Percentiles rank a stretch among this genome's conserved stretches.
Evolutionary conservation across 2,888 invertebrate genomes (phyloP).

Genomic region (Pterobdella sp.): DNA sequence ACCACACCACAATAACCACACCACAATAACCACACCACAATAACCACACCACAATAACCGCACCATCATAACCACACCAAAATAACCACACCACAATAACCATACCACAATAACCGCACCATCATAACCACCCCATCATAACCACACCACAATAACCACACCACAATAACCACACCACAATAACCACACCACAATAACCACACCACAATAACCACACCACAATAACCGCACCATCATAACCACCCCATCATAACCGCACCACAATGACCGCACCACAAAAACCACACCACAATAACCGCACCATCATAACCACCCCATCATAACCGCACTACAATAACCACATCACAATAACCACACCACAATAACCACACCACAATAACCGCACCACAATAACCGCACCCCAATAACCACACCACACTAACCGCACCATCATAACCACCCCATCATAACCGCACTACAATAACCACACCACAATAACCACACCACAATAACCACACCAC

Average conservation of each 20-base stretch:
- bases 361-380: neutral
- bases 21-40: too few species aligned
- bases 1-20: neutral
- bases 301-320: neutral
- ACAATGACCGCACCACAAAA: neutral
- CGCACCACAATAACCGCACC: neutral
- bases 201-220: too few species aligned
- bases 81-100: too few species aligned
- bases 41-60: too few species aligned
- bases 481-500: too few species aligned
- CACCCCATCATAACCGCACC: too few species aligned
- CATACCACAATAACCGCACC: neutral
- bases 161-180: too few species aligned
- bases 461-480: constrained; percentile 6
- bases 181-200: too few species aligned
- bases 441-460: neutral
- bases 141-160: neutral
- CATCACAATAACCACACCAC: neutral
- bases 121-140: neutral
- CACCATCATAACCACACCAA: too few species aligned
- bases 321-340: neutral
- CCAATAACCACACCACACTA: neutral
- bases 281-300: too few species aligned
- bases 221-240: too few species aligned
- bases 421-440: neutral